These are phyloP conservation scores for Alfaro cultratus DNA, from an alignment of 2,797 vertebrate species.

Conservation along the genomic window DNA sequence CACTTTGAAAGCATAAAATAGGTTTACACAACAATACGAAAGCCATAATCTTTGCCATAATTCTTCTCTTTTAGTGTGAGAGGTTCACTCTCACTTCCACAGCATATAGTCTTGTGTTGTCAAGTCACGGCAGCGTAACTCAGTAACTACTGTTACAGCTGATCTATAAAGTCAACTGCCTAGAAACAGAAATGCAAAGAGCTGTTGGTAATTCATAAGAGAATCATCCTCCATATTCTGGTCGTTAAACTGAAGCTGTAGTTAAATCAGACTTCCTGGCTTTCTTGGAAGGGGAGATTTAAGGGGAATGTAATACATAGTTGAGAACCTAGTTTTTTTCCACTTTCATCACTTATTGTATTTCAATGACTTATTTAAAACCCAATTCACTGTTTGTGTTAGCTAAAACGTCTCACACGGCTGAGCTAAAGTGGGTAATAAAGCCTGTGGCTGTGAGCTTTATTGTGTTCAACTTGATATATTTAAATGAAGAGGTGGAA, in stretches of 20 bases:
- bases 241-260: neutral
- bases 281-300: neutral
- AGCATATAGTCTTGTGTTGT: neutral
- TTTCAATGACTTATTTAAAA: neutral
- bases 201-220: neutral
- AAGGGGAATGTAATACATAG: neutral
- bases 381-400: slow-evolving; percentile 20
- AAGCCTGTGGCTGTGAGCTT: slow-evolving; percentile 6
- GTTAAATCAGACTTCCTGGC: neutral
- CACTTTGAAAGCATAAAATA: neutral
- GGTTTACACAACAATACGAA: neutral
- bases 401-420: neutral
- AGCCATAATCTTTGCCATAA: neutral
- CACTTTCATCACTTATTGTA: neutral
- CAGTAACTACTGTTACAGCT: neutral
- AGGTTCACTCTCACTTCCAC: neutral
- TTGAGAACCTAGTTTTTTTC: neutral
- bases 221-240: neutral
- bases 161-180: neutral
- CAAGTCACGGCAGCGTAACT: neutral
- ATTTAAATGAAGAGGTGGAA: slow-evolving; percentile 15
- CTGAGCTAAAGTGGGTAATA: slow-evolving; percentile 2
- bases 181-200: neutral
- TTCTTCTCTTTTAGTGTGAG: neutral
- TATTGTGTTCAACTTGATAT: slow-evolving; percentile 2